Conservation (phyloP, 2,797 vertebrate species). For the Spondyliosoma cantharus region DNA sequence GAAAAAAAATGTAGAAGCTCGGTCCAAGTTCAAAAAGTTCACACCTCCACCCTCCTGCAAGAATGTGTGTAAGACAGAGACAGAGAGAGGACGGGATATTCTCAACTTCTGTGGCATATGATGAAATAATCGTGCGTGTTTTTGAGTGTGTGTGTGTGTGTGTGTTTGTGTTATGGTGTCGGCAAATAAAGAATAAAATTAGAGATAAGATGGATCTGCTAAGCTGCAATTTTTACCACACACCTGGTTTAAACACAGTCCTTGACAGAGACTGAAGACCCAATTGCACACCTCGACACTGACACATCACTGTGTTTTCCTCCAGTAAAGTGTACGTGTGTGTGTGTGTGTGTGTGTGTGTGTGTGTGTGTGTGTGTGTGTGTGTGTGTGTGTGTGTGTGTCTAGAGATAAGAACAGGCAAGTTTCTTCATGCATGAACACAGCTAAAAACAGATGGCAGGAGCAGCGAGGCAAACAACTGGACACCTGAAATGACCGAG, state of each 20-base stretch:
- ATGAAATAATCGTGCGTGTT: conserved; percentile 7
- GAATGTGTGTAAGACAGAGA: conserved; percentile 16
- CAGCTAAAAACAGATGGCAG: conserved; percentile 54
- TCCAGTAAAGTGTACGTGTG: conserved; percentile 3
- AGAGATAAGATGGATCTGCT: background rate
- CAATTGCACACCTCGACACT: conserved; percentile 45
- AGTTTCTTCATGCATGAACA: conserved; percentile 45
- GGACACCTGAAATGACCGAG: conserved; percentile 47
- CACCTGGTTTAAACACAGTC: conserved; percentile 42
- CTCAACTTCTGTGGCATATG: conserved; percentile 10
- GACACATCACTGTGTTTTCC: conserved; percentile 39
- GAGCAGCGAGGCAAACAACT: conserved; percentile 48
- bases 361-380: conserved; percentile 24
- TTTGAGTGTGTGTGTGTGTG: background rate
- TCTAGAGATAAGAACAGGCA: conserved; percentile 30
- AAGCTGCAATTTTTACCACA: background rate
- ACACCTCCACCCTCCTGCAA: conserved; percentile 41
- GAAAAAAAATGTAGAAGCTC: conserved; percentile 6
- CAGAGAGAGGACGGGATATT: conserved; percentile 3
- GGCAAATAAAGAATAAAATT: background rate
- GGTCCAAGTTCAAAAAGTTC: conserved; percentile 40
- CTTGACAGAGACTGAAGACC: conserved; percentile 31
- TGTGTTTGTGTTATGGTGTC: background rate
- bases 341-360: conserved; percentile 16
- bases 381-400: conserved; percentile 16